Percentiles rank a stretch among this genome's conserved stretches.
phyloP scores from a whole-genome alignment of 2,888 invertebrate genomes.

The Pammene aurita region DNA sequence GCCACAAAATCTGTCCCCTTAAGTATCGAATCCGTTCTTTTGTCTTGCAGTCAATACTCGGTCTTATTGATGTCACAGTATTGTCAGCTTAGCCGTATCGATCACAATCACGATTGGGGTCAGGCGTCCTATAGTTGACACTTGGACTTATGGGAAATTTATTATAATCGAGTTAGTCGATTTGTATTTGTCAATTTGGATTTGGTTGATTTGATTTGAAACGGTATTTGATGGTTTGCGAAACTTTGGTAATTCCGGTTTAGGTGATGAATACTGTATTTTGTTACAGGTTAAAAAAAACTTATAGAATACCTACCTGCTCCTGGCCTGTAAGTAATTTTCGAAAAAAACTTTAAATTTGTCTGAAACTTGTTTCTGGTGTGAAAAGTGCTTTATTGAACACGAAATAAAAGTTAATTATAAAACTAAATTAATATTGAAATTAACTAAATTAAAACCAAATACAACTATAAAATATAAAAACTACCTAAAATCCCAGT shows the following conservation, averaged over 20 bases:
- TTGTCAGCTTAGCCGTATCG: slow-evolving; percentile 75
- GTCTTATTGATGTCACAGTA: slow-evolving; percentile 78
- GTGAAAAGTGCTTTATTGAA: too few relatives aligned
- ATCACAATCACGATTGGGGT: slow-evolving; percentile 58
- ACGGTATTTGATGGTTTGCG: not conserved
- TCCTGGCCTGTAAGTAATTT: too few relatives aligned
- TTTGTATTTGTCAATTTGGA: slow-evolving; percentile 24
- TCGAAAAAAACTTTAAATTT: too few relatives aligned
- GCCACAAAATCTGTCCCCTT: too few relatives aligned
- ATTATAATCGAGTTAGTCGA: slow-evolving; percentile 10
- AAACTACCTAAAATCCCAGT: too few relatives aligned
- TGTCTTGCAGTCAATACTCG: slow-evolving; percentile 71
- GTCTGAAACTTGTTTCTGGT: too few relatives aligned
- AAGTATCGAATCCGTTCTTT: slow-evolving; percentile 48
- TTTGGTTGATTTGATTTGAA: slow-evolving; percentile 19
- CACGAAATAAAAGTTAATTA: too few relatives aligned
- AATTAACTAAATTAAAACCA: too few relatives aligned
- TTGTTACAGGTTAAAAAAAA: too few relatives aligned
- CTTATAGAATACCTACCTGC: too few relatives aligned
- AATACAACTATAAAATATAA: too few relatives aligned
- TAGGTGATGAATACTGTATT: not conserved
- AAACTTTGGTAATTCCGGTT: not conserved
- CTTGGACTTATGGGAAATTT: slow-evolving; percentile 10
- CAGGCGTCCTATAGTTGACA: slow-evolving; percentile 42
- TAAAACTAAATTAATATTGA: too few relatives aligned